Percentiles rank a stretch among this genome's conserved stretches.
These are phyloP conservation scores for Poicephalus gulielmi DNA, from an alignment of 2,113 vertebrate species.

Conservation along the genomic window DNA sequence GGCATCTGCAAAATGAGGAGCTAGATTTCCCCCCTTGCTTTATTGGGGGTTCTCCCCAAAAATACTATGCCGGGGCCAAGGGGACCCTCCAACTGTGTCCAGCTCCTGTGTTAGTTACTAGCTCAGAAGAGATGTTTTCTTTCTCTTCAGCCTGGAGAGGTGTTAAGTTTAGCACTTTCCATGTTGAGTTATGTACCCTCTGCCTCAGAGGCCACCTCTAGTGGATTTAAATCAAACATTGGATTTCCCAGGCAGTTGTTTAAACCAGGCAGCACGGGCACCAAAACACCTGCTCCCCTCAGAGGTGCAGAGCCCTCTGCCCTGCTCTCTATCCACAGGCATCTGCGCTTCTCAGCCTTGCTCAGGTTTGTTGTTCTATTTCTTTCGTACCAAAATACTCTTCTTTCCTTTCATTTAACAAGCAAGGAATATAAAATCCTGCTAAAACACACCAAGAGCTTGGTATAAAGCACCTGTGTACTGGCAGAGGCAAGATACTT, in stretches of 20 bases:
- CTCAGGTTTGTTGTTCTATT: neutral
- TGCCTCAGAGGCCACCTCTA: neutral
- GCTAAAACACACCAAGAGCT: neutral
- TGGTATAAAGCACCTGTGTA: neutral
- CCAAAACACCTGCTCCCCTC: accelerated
- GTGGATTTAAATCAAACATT: neutral
- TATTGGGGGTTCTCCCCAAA: neutral
- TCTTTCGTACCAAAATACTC: neutral
- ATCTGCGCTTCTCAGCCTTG: neutral
- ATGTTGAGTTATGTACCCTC: accelerated
- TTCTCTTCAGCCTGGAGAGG: neutral
- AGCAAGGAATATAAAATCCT: neutral
- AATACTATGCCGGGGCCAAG: neutral
- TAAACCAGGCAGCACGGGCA: neutral
- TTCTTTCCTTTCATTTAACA: neutral
- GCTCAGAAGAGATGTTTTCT: neutral
- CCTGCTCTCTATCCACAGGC: neutral
- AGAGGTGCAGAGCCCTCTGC: neutral
- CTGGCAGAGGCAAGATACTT: accelerated
- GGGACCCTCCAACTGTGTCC: accelerated
- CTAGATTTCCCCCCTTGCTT: neutral
- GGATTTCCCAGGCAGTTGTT: neutral
- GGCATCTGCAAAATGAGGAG: neutral
- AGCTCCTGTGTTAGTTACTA: neutral
- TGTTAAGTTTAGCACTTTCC: neutral